A percentile compares a stretch with the other conserved stretches of the same genome.
These are phyloP conservation scores for Ypsolopha scabrella DNA, from an alignment of 2,888 invertebrate species.

Conservation along the genomic window DNA sequence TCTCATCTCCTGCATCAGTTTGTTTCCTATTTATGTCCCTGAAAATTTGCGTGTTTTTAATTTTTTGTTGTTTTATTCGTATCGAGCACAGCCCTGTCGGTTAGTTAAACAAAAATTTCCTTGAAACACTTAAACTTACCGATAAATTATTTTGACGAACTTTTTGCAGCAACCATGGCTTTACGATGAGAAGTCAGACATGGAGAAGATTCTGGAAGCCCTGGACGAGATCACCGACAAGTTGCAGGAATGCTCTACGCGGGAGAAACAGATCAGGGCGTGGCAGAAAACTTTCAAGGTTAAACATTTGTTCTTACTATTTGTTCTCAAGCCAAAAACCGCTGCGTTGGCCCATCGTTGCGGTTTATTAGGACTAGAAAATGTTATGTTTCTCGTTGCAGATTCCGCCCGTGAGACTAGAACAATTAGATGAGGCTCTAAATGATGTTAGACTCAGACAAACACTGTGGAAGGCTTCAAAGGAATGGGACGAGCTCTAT, in stretches of 20 bases:
- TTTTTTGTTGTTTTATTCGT: no score
- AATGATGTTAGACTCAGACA: conserved; percentile 84
- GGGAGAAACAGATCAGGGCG: conserved; percentile 79
- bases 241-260: conserved; percentile 73
- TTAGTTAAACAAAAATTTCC: no score
- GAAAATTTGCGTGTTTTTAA: no score
- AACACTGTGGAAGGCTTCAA: conserved; percentile 83
- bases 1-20: no score
- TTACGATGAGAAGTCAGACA: conserved; percentile 78
- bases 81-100: no score
- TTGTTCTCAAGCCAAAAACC: neutral
- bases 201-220: conserved; percentile 72
- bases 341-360: no score
- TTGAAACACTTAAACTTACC: no score
- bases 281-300: conserved; percentile 91
- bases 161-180: conserved; percentile 77
- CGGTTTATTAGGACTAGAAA: no score
- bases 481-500: conserved; percentile 78
- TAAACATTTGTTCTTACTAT: neutral
- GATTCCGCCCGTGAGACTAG: conserved; percentile 87
- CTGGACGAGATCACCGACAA: conserved; percentile 74
- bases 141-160: no score
- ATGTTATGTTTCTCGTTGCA: conserved; percentile 26
- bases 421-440: conserved; percentile 83
- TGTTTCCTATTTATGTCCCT: no score